Base-by-base conservation (phyloP, 1,140 invertebrate species). In the Pristionchus pacificus region DNA sequence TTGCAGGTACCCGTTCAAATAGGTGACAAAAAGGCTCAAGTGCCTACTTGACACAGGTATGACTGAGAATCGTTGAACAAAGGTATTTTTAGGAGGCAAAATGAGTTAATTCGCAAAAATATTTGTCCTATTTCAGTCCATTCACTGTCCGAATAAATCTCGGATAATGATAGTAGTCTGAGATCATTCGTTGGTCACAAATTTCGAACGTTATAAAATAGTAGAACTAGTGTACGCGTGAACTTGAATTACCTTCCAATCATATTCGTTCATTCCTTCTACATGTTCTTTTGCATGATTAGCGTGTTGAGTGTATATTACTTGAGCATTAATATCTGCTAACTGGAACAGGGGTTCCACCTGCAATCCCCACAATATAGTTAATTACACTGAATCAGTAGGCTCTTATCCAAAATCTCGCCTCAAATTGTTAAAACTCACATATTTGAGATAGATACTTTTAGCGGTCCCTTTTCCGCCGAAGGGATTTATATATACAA, bases 401-500 rank as follows among this genome's bases (percentile, higher is more conserved):
- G n/a, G n/a, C n/a, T n/a, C n/a, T n/a, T n/a, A n/a, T n/a, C n/a
- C n/a, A n/a, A n/a, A n/a, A n/a, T n/a, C n/a, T n/a, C n/a, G n/a
- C 6, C 38, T 49, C 6, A 49, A 49, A 49, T 10, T 10, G 6
- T 49, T 19, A 49, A 10, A 19, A 49, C 38, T 19, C 6, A 49
- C 38, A 19, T 49, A 49, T 49, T 49, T 89, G 67, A 90, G 88
- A 85, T 89, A 93, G 30, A 92, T 91, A 71, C 89, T 87, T 2
- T 88, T 79, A 0, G 90, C 92, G 74, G 88, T 88, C 77, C 88
- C 89, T 74, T 91, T 91, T 0, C 92, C 92, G 2, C 92, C 91
- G 83, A 88, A 91, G 0, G 92, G 92, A 86, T 94, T 94, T 0
- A 94, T 88, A 84, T 93, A 92, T 1, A 93, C 84, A 33, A 93